These are phyloP conservation scores for Trochalopteron elliotii DNA, from an alignment of 2,113 vertebrate species.

Conservation along the genomic window DNA sequence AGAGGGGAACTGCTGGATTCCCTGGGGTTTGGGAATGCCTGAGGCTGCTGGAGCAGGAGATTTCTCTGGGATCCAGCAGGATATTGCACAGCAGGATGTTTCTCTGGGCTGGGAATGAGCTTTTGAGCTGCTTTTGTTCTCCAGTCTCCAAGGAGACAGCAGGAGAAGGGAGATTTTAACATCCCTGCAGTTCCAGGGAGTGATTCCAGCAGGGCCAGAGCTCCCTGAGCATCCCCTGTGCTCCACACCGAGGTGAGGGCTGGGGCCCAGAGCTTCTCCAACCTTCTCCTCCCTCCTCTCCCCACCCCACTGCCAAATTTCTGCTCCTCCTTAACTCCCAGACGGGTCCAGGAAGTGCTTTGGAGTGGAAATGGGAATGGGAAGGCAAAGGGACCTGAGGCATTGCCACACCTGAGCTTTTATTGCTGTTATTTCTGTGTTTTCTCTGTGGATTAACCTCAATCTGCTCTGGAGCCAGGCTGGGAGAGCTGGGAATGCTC, in stretches of 20 bases:
- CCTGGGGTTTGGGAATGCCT: neutral
- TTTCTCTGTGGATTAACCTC: neutral
- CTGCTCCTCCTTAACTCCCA: neutral
- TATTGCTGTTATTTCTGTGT: neutral
- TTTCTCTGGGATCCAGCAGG: neutral
- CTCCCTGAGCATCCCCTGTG: neutral
- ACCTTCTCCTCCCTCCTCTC: neutral
- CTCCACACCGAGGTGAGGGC: neutral
- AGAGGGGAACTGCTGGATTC: neutral
- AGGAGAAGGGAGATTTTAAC: neutral
- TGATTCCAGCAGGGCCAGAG: neutral
- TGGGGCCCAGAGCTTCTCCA: neutral
- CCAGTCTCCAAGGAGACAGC: neutral
- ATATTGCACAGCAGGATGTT: neutral
- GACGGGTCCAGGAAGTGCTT: neutral
- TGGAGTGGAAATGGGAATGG: neutral
- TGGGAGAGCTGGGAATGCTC: neutral
- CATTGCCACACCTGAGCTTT: neutral
- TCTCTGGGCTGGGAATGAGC: neutral
- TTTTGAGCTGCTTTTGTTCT: neutral
- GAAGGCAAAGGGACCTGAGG: neutral
- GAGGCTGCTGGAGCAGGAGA: neutral
- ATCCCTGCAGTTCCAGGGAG: neutral
- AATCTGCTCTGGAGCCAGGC: neutral
- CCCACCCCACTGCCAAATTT: neutral